These are phyloP conservation scores for Cloeon dipterum DNA, from an alignment of 2,888 invertebrate species.

Conservation along the genomic window DNA sequence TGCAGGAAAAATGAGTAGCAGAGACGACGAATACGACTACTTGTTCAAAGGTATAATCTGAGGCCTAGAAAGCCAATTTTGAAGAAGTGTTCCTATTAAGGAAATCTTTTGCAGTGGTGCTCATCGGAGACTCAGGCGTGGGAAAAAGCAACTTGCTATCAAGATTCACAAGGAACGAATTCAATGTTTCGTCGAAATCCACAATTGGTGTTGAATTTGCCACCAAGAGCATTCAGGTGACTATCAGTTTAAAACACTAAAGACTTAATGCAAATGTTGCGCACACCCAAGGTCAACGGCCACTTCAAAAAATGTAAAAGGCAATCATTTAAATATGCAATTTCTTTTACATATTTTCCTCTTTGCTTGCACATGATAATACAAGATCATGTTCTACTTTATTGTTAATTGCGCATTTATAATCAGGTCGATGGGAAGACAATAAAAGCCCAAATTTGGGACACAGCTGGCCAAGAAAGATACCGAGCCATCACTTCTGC, in stretches of 20 bases:
- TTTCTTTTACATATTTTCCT: no score
- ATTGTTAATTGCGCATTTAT: no score
- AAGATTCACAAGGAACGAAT: conserved; percentile 99
- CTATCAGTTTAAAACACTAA: conserved; percentile 5
- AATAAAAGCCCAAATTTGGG: conserved; percentile 99
- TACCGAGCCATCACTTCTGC: conserved; percentile 96
- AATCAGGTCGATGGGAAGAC: conserved; percentile 89
- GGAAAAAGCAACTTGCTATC: conserved; percentile 99
- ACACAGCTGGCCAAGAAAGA: conserved; percentile 90
- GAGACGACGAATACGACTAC: conserved; percentile 99
- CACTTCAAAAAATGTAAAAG: no score
- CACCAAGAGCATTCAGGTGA: conserved; percentile 89
- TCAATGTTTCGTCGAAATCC: conserved; percentile 99
- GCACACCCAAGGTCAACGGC: no score
- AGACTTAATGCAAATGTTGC: no score
- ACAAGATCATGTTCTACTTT: no score
- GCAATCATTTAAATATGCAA: no score
- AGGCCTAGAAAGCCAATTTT: no score
- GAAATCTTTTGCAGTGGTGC: conserved; percentile 76
- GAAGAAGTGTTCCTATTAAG: no score
- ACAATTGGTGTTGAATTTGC: conserved; percentile 99
- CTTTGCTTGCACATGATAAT: no score
- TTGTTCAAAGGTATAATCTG: conserved; percentile 90
- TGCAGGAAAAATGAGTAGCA: conserved; percentile 87
- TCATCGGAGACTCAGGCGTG: conserved; percentile 99